These are phyloP conservation scores for Gnathochromis pfefferi DNA, from an alignment of 2,113 vertebrate species.

Conservation along the genomic window DNA sequence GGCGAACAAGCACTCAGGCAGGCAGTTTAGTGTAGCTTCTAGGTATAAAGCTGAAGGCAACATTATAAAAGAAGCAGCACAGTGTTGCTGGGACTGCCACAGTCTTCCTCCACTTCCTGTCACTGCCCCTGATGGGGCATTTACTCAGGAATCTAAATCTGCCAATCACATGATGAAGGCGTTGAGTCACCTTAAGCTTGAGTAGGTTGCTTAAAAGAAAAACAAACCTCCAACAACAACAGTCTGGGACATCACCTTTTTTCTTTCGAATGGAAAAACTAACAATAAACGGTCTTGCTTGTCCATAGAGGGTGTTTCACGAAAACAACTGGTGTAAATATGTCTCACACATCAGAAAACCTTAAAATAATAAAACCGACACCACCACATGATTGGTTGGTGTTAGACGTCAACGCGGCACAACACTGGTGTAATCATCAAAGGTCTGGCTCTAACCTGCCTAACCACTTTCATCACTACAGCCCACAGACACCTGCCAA, in stretches of 20 bases:
- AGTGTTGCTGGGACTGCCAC: background rate
- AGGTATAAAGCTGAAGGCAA: background rate
- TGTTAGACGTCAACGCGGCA: background rate
- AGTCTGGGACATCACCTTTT: background rate
- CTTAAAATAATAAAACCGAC: background rate
- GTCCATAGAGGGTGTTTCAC: background rate
- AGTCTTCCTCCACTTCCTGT: conserved; percentile 26
- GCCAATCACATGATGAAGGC: background rate
- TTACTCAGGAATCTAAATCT: background rate
- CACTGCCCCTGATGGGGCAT: background rate
- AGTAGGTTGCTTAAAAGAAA: background rate
- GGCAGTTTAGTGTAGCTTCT: background rate
- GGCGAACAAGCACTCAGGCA: background rate
- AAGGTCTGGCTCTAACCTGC: background rate
- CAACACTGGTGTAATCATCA: background rate
- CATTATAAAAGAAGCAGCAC: background rate
- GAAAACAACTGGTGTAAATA: background rate
- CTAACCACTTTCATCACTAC: background rate
- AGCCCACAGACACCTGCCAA: background rate
- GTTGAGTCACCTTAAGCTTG: background rate
- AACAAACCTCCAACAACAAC: background rate
- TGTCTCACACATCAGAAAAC: background rate
- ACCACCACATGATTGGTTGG: background rate
- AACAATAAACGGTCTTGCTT: background rate
- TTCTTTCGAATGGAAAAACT: background rate